phyloP scores from a whole-genome alignment of 2,797 vertebrate genomes.

The Aplochiton taeniatus region DNA sequence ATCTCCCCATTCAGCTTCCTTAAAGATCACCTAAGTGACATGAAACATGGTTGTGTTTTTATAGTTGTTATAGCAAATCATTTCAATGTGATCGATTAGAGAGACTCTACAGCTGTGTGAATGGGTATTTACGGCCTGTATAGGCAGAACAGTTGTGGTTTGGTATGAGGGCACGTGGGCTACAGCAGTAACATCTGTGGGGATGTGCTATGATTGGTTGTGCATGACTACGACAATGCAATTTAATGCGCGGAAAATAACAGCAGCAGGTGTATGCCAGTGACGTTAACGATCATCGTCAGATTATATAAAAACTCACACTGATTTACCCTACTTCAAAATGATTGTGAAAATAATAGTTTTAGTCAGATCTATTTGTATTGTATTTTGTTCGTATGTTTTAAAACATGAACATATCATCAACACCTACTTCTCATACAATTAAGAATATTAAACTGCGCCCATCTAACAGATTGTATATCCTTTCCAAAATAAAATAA shows the following conservation, averaged over 20 bases:
- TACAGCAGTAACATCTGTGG: conserved; percentile 5
- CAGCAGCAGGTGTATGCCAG: neutral
- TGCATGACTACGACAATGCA: conserved; percentile 1
- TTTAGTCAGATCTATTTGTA: neutral
- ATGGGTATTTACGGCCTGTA: conserved; percentile 29
- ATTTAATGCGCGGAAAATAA: too few species aligned
- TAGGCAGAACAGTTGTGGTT: conserved; percentile 32
- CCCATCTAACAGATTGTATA: too few species aligned
- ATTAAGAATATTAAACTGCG: neutral
- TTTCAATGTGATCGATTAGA: conserved; percentile 64
- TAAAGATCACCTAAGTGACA: conserved; percentile 65
- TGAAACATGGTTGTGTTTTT: conserved; percentile 52
- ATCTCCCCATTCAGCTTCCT: conserved; percentile 32
- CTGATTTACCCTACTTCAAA: neutral
- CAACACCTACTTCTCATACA: conserved; percentile 1
- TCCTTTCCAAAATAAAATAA: too few species aligned
- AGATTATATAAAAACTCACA: neutral
- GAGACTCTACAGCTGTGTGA: conserved; percentile 28
- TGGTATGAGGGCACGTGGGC: conserved; percentile 21
- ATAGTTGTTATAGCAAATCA: conserved; percentile 63
- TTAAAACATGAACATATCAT: neutral
- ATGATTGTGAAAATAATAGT: conserved; percentile 6
- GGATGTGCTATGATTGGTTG: conserved; percentile 6
- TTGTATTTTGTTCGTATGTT: neutral
- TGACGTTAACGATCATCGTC: neutral